Evolutionary conservation across 2,797 vertebrate genomes (phyloP), one percentile per base, ranked within the genome.

Genomic region (Podarcis lilfordi): DNA sequence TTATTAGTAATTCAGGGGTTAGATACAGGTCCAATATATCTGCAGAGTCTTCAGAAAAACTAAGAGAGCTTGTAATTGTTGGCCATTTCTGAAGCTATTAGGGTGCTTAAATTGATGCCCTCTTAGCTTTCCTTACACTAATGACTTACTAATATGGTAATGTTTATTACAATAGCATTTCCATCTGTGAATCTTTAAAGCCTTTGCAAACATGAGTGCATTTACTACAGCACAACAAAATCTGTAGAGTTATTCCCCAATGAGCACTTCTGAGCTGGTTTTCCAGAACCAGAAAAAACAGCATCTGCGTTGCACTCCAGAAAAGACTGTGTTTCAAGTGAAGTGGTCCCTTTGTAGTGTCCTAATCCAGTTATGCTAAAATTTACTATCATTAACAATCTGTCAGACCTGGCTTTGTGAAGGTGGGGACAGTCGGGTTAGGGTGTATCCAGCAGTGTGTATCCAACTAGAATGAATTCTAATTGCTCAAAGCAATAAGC

Each of bases 41-140:
- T 72, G 90, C 85, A 85, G 93, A 94, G 88, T 87, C 86, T 66
- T 69, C 45, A 25, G 50, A 71, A 61, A 87, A 75, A 82, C 79
- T 32, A 68, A 81, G 86, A 87, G 86, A 93, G 82, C 79, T 91
- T 0, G 0, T 93, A 89, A 92, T 92, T 88, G 80, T 90, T 92
- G 77, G 35, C 89, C 91, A 9, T 92, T 95, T 85, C 87, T 88
- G 84, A 85, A 85, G 35, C 79, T 88, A 91, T 83, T 79, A 85
- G 5, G 90, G 45, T 8, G 45, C 43, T 71, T 89, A 74, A 66
- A 29, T 66, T 50, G 72, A 66, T 64, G 93, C 83, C 79, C 77
- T 89, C 84, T 88, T 78, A 45, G 1, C 69, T 7, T 15, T 90
- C 91, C n/a, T 77, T 88, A 1, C 23, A 55, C 89, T 88, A 91